These are phyloP conservation scores for Pseudochirops corinnae DNA, from an alignment of 2,797 vertebrate genomes.

Conservation along the genomic window DNA sequence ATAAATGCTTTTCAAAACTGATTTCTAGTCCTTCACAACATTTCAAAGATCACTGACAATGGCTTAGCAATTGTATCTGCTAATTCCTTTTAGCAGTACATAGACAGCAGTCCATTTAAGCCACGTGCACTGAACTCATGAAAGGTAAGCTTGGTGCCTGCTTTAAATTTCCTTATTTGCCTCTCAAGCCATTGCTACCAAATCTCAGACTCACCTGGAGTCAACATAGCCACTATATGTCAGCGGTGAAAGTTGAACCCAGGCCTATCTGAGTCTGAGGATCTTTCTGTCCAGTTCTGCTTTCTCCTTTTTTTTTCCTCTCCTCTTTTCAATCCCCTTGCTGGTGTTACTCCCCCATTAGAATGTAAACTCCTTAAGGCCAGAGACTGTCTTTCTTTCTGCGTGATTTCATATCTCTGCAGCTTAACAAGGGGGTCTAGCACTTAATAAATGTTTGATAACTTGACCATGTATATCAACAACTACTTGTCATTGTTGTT, in stretches of 20 bases:
- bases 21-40: neutral
- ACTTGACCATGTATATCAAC: neutral
- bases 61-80: neutral
- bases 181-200: neutral
- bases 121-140: neutral
- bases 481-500: neutral
- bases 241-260: too few species aligned
- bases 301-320: too few species aligned
- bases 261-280: too few species aligned
- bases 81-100: neutral
- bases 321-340: neutral
- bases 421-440: neutral
- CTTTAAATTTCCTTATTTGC: neutral
- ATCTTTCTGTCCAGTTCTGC: too few species aligned
- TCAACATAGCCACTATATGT: too few species aligned
- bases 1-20: neutral
- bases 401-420: neutral
- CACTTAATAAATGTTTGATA: neutral
- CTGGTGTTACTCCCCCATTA: neutral
- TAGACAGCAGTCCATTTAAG: neutral
- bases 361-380: neutral
- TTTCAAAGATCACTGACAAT: neutral
- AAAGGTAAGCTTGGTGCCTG: neutral
- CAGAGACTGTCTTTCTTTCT: neutral
- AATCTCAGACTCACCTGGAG: neutral